Conservation (phyloP, 1,140 invertebrate species). For the Helicorthomorpha holstii region DNA sequence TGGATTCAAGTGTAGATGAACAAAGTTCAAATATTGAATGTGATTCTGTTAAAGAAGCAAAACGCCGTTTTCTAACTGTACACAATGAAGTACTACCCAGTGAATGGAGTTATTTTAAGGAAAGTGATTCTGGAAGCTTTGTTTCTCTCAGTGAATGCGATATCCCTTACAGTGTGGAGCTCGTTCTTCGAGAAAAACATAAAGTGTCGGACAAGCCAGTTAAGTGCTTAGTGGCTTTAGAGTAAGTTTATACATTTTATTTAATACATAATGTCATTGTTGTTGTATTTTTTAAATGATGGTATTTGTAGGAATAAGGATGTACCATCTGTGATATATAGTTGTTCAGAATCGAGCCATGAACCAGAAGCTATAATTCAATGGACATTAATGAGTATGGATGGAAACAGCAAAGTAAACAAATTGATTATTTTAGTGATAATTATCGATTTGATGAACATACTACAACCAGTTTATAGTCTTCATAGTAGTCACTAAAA, state of each 20-base stretch:
- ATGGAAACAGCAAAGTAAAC: no score
- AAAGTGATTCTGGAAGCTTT: conserved; percentile 13
- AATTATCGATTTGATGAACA: no score
- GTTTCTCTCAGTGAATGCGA: conserved; percentile 11
- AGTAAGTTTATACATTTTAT: conserved; percentile 19
- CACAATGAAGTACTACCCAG: background rate
- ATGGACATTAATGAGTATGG: conserved; percentile 30
- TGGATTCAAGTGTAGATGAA: conserved; percentile 23
- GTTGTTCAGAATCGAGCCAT: conserved; percentile 30
- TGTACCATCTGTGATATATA: conserved; percentile 25
- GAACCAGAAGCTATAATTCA: conserved; percentile 34
- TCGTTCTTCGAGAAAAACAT: conserved; percentile 22
- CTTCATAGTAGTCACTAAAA: no score
- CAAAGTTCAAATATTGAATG: conserved; percentile 16
- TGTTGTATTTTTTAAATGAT: background rate
- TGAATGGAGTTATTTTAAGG: conserved; percentile 7
- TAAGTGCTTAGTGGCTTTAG: conserved; percentile 25
- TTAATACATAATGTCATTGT: background rate
- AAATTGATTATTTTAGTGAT: background rate
- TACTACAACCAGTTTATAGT: no score
- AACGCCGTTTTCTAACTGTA: background rate
- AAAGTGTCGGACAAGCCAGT: conserved; percentile 33
- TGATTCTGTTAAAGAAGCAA: conserved; percentile 5
- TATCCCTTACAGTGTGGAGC: conserved; percentile 19
- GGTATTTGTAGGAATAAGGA: conserved; percentile 18